Base-by-base conservation (phyloP, 2,888 invertebrate genomes). In the Eilema depressum region DNA sequence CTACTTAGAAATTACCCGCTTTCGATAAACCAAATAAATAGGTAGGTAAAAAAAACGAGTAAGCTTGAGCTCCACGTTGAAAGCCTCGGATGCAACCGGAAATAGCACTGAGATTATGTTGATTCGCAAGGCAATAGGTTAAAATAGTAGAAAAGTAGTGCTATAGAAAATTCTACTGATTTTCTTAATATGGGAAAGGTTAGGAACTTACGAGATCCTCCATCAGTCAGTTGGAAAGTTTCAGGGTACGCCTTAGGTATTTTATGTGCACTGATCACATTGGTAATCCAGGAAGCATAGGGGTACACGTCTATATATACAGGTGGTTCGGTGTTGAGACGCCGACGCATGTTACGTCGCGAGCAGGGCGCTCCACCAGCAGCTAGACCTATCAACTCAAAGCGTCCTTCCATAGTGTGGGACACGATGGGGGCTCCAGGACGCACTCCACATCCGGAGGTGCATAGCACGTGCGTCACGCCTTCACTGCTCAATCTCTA, bases 221-320 rank as follows among this genome's bases (percentile, higher is more conserved):
- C 85, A n/a, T 89, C 90, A 23, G 84, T 77, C 20, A 88, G 79
- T 78, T 77, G 86, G 69, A 91, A 93, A 68, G 86, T 90, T 3
- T 88, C 86, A 1, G 93, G 91, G 75, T 92, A 93, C 0, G 93
- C 85, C 11, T 84, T 74, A 0, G 94, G 94, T 20, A 93, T 74
- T 3, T 89, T 82, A 68, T 89, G 82, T 0, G 94, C 94, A 0
- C 90, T 90, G 60, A 94, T 86, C 2, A 91, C 89, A 73, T 93
- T 93, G 47, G 88, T 83, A 20, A 94, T 90, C 94, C 94, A 94
- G 3, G 86, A 85, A 7, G 85, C 83, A 80, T 94, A 94, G 3
- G 94, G 94, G 71, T 86, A 94, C 3, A 94, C 88, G 68, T 94
- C 94, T 25, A 94, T 91, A 77, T 91, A 94, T 0, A 93, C 77